phyloP scores from a whole-genome alignment of 92 coral and sea anemone species.

The Porites cylindrica region DNA sequence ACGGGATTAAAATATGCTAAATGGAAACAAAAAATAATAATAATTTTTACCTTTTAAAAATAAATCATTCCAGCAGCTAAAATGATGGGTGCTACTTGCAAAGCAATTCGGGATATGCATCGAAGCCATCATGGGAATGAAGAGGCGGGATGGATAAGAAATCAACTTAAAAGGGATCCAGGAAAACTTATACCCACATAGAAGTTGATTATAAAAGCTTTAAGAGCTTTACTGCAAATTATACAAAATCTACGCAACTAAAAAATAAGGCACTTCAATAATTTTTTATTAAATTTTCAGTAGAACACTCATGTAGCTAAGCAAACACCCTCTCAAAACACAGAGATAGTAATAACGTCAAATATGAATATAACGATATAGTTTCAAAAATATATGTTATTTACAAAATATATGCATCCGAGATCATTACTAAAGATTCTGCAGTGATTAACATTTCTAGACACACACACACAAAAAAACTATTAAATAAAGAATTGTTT shows the following conservation, averaged over 20 bases:
- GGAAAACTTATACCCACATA: too few relatives aligned
- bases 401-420: background rate
- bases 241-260: background rate
- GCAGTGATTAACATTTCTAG: background rate
- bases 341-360: background rate
- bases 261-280: too few relatives aligned
- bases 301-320: background rate
- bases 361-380: background rate
- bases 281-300: background rate
- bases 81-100: background rate
- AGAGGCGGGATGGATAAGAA: background rate
- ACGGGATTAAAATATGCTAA: background rate
- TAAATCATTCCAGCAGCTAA: background rate
- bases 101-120: background rate
- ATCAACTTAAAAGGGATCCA: background rate
- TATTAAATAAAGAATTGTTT: background rate
- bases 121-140: background rate
- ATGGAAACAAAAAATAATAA: background rate
- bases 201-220: too few relatives aligned
- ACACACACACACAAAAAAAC: background rate
- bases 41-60: slow-evolving; percentile 5
- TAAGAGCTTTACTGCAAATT: too few relatives aligned
- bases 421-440: slow-evolving; percentile 1
- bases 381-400: background rate
- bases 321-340: slow-evolving; percentile 10